Evolutionary conservation across 2,797 vertebrate species (phyloP), one percentile per base, ranked within the genome.

Genomic region (Coendou prehensilis): DNA sequence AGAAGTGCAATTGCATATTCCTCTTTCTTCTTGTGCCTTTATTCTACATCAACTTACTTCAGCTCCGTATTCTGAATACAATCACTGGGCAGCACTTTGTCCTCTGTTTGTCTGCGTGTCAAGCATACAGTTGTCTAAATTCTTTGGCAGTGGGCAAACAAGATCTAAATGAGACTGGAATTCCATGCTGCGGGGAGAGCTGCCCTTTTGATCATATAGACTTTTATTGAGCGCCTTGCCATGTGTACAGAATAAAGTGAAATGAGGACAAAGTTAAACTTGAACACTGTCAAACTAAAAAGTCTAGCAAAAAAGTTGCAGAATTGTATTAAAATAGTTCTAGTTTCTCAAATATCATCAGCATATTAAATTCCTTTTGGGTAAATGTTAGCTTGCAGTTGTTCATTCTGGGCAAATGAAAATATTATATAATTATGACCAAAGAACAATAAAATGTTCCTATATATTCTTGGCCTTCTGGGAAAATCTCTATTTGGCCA

Each of bases 81-180:
- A 79, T 93, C 71, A 80, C 26, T 45, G 67, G 71, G 37, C 18
- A 18, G 18, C 15, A 28, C 84, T 92, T 79, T 88, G 86, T 54
- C 87, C 76, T 97, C 84, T 83, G 30, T 64, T 87, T 83, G 57
- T 97, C 82, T 89, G 67, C 82, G 95, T 92, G 88, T 94, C 94
- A 69, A 87, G 89, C 64, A 89, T 15, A 61, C 84, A 93, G 97
- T 84, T 93, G 94, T 85, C 10, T 80, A 22, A 85, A 88, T 95
- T 91, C 94, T 93, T 94, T 93, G 93, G 85, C 89, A 85, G 73
- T 23, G 23, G 87, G 64, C 89, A 94, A 95, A 83, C n/a, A 64
- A 64, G 80, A 95, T 97, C 89, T 90, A 96, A 95, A 92, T n/a
- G 69, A 73, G 83, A 30, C 30, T 56, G 94, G 56, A 92, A 92